Percentiles rank a stretch among this genome's conserved stretches.
Conservation (phyloP, 2,797 vertebrate species). For the Tenualosa thibaudeaui region DNA sequence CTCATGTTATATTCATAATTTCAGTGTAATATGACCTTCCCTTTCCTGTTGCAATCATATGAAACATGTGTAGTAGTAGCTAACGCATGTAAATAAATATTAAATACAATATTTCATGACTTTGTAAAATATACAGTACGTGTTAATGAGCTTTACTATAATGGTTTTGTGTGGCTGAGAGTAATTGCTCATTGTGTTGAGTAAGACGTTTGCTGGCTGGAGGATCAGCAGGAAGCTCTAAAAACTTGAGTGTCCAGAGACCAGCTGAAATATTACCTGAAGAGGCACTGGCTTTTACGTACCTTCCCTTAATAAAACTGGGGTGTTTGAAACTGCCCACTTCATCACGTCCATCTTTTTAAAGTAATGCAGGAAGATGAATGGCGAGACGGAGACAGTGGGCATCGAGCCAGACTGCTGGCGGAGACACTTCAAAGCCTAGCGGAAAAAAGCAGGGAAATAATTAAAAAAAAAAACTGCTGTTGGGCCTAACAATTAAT, state of each 20-base stretch:
- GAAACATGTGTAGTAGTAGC: neutral
- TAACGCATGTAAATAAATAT: neutral
- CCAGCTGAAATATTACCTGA: neutral
- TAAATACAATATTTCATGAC: neutral
- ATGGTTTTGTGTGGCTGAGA: neutral
- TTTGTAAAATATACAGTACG: neutral
- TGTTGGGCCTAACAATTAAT: constrained; percentile 65
- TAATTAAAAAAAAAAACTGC: constrained; percentile 25
- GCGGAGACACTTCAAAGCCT: constrained; percentile 68
- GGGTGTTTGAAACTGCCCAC: neutral
- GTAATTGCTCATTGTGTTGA: neutral
- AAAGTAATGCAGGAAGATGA: constrained; percentile 59
- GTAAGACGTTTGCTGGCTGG: neutral
- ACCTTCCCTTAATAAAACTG: neutral
- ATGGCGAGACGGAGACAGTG: constrained; percentile 53
- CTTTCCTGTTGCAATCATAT: neutral
- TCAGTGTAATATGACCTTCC: neutral
- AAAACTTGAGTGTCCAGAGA: neutral
- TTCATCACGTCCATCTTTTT: constrained; percentile 53
- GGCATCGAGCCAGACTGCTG: constrained; percentile 55
- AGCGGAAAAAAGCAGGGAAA: neutral
- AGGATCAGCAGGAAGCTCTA: neutral
- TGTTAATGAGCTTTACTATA: neutral
- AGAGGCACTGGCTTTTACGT: neutral
- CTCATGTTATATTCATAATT: neutral